These are phyloP conservation scores for Catostomus latipinnis DNA, from an alignment of 2,797 vertebrate genomes.

Conservation along the genomic window DNA sequence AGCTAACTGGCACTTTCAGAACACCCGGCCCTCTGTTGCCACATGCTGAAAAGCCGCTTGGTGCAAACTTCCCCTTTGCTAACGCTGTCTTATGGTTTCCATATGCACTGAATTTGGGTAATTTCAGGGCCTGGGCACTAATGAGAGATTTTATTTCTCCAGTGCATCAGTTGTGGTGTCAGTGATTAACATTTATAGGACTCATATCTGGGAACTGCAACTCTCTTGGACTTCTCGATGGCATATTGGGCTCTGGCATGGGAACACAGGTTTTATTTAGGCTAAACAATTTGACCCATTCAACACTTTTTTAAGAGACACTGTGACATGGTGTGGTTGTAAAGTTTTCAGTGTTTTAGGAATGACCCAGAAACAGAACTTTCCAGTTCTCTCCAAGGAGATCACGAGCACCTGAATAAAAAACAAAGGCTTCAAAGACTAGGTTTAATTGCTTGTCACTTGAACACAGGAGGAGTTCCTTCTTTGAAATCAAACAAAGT, in stretches of 20 bases:
- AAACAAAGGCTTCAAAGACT: neutral
- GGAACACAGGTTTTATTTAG: conserved; percentile 53
- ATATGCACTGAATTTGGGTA: conserved; percentile 75
- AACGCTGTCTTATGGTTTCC: conserved; percentile 78
- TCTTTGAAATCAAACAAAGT: neutral
- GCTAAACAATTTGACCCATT: too few species aligned
- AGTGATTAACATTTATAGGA: conserved; percentile 71
- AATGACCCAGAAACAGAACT: neutral
- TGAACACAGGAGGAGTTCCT: neutral
- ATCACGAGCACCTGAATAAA: too few species aligned
- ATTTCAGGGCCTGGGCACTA: conserved; percentile 77
- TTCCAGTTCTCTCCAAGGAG: neutral
- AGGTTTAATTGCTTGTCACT: neutral
- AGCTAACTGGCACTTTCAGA: conserved; percentile 70
- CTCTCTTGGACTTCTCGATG: conserved; percentile 68
- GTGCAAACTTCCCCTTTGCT: conserved; percentile 69
- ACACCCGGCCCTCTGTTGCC: conserved; percentile 69
- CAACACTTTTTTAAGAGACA: conserved; percentile 63
- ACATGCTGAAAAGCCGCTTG: conserved; percentile 73
- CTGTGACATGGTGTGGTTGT: conserved; percentile 35
- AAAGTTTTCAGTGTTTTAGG: neutral
- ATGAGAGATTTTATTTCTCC: conserved; percentile 77
- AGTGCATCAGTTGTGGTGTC: conserved; percentile 77
- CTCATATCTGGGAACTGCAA: conserved; percentile 73
- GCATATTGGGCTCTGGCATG: conserved; percentile 73